A percentile compares a stretch with the other conserved stretches of the same genome.
phyloP scores from a whole-genome alignment of 2,113 vertebrate genomes.

The Neolamprologus devosi region DNA sequence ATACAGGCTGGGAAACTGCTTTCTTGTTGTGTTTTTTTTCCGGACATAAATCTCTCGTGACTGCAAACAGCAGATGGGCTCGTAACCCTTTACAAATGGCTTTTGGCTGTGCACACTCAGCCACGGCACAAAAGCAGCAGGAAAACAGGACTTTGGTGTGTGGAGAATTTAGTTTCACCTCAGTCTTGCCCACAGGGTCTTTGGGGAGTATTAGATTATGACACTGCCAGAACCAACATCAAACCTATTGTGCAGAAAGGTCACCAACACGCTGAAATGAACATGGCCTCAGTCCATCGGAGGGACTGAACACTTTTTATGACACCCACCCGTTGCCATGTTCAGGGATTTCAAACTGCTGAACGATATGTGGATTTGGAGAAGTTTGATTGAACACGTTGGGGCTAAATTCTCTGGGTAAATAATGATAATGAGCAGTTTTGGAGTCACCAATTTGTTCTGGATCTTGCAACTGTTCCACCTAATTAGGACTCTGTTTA shows the following conservation, averaged over 20 bases:
- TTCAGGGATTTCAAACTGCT: neutral
- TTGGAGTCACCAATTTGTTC: neutral
- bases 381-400: neutral
- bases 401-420: neutral
- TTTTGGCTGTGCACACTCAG: neutral
- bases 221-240: slow-evolving; percentile 13
- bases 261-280: neutral
- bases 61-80: slow-evolving; percentile 28
- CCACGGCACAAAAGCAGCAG: neutral
- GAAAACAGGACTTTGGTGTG: neutral
- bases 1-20: neutral
- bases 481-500: neutral
- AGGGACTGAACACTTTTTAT: neutral
- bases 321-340: neutral
- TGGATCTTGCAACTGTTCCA: neutral
- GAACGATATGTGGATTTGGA: neutral
- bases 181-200: slow-evolving; percentile 6
- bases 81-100: slow-evolving; percentile 4
- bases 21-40: neutral
- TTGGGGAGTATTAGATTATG: slow-evolving; percentile 23
- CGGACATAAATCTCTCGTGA: neutral
- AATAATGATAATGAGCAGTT: neutral
- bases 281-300: neutral
- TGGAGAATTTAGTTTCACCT: slow-evolving; percentile 27
- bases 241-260: slow-evolving; percentile 28